These are phyloP conservation scores for Mormoops blainvillei DNA, from an alignment of 2,113 vertebrate genomes.

Conservation along the genomic window DNA sequence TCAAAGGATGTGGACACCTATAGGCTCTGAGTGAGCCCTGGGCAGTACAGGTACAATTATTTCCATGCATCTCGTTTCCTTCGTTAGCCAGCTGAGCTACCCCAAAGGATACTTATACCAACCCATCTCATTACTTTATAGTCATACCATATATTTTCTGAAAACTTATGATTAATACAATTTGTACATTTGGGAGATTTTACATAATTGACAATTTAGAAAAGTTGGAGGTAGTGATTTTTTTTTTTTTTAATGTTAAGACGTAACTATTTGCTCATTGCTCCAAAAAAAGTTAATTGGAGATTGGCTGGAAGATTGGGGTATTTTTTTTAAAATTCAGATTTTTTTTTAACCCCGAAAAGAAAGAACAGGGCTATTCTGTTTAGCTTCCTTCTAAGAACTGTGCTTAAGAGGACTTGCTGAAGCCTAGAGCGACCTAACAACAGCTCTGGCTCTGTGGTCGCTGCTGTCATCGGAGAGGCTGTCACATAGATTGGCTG, in stretches of 20 bases:
- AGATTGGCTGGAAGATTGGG: background rate
- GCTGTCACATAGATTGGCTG: background rate
- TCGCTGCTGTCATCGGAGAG: background rate
- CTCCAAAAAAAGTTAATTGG: background rate
- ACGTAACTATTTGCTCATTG: background rate
- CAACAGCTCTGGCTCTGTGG: background rate
- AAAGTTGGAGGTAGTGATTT: no score
- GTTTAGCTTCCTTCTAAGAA: background rate
- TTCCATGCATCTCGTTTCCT: background rate
- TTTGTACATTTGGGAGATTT: background rate
- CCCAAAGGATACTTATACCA: background rate
- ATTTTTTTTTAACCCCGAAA: background rate
- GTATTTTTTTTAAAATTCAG: background rate
- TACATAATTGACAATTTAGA: background rate
- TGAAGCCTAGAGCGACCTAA: background rate
- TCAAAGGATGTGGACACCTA: background rate
- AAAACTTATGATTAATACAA: background rate
- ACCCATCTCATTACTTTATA: background rate
- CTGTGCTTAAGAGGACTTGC: background rate
- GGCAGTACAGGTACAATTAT: background rate
- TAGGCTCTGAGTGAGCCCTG: background rate
- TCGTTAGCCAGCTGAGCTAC: background rate
- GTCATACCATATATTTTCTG: background rate
- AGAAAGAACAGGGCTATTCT: background rate
- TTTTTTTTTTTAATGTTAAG: background rate